A percentile compares a stretch with the other conserved stretches of the same genome.
Evolutionary conservation across 2,797 vertebrate genomes (phyloP).

Genomic region (Sorex maritimensis): DNA sequence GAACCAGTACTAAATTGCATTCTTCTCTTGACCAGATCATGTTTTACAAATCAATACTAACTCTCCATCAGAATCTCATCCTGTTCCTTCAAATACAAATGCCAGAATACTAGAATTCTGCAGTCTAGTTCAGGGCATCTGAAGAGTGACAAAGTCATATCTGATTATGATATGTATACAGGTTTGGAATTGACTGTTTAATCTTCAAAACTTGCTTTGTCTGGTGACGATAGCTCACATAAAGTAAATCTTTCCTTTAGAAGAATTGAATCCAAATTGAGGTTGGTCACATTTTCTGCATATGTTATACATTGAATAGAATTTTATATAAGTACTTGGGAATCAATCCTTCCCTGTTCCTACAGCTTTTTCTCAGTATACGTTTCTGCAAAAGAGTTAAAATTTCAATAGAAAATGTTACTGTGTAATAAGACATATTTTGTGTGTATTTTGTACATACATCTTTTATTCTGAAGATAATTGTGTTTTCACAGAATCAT

Average conservation of each 20-base stretch:
- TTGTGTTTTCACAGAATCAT: neutral
- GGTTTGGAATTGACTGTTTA: neutral
- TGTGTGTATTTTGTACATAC: neutral
- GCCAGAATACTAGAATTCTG: neutral
- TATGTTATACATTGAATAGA: neutral
- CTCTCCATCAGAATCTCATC: neutral
- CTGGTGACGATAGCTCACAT: neutral
- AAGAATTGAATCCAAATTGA: neutral
- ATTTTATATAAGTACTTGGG: neutral
- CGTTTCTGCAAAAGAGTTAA: neutral
- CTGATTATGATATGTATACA: neutral
- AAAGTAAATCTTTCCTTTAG: neutral
- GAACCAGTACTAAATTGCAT: neutral
- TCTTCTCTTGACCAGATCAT: neutral
- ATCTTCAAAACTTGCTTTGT: neutral
- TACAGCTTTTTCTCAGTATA: neutral
- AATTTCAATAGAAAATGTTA: neutral
- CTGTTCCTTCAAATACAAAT: slow-evolving; percentile 6
- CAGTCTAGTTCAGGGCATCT: neutral
- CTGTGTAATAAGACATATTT: neutral
- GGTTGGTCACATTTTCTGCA: neutral
- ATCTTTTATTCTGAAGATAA: neutral
- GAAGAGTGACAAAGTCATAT: neutral
- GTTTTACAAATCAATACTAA: neutral
- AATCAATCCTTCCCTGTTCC: neutral